Evolutionary conservation across 35 echinoderm and acorn worm species (phyloP).

Genomic region (Patiria miniata): DNA sequence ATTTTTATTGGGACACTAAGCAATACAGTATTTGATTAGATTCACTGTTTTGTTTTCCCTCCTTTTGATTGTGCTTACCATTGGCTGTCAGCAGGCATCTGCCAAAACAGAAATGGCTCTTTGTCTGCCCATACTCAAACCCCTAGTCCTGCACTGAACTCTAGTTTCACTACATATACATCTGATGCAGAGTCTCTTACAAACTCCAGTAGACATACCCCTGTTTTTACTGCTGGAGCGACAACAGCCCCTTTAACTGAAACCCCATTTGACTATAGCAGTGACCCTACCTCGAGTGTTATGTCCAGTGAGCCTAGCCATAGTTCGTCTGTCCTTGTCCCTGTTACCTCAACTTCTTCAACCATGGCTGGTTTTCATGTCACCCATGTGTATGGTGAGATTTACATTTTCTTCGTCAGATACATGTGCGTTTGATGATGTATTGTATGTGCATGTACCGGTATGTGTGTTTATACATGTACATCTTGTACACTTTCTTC

Average conservation of each 20-base stretch:
- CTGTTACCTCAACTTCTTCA: constrained; percentile 1
- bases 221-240: background rate
- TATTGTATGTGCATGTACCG: too few relatives aligned
- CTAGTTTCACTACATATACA: background rate
- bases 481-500: too few relatives aligned
- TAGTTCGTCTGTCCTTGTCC: constrained; percentile 7
- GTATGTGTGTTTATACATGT: too few relatives aligned
- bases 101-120: background rate
- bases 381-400: constrained; percentile 13
- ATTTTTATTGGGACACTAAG: too few relatives aligned
- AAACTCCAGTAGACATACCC: background rate
- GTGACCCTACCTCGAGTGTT: background rate
- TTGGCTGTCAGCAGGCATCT: constrained; percentile 16
- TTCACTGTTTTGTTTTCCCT: background rate
- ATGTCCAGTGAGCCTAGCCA: background rate
- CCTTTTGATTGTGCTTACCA: constrained; percentile 8
- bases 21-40: background rate
- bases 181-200: background rate
- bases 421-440: too few relatives aligned
- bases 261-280: background rate
- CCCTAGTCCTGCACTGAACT: background rate
- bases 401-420: background rate
- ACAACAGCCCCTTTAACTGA: background rate
- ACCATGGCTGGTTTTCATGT: constrained; percentile 17
- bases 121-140: constrained; percentile 1